Evolutionary conservation across 2,113 vertebrate genomes (phyloP).

Genomic region (Eonycteris spelaea): DNA sequence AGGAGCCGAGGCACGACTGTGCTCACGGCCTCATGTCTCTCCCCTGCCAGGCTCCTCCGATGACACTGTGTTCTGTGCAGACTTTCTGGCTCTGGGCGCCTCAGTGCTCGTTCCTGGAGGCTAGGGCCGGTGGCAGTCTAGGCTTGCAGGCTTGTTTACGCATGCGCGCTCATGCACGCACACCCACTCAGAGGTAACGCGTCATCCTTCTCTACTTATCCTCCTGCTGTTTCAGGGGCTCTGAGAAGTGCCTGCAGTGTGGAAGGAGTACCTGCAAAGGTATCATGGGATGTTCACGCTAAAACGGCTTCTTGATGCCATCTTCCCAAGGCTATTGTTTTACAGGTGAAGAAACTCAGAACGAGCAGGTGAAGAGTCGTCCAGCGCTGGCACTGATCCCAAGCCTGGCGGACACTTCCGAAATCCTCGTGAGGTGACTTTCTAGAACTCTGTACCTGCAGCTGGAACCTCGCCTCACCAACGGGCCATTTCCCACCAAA

Average conservation of each 20-base stretch:
- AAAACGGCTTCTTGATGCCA: background rate
- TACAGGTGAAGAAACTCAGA: background rate
- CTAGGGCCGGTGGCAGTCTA: background rate
- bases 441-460: background rate
- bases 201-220: conserved; percentile 62
- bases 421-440: background rate
- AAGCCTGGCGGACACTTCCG: background rate
- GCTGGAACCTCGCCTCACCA: background rate
- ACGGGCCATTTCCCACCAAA: background rate
- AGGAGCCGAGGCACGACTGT: background rate
- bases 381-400: accelerated
- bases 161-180: background rate
- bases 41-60: conserved; percentile 22
- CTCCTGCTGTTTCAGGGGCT: conserved; percentile 52
- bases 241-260: conserved; percentile 1
- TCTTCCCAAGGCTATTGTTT: background rate
- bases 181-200: background rate
- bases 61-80: background rate
- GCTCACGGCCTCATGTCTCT: background rate
- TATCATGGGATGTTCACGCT: background rate
- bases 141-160: background rate
- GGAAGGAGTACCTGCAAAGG: background rate
- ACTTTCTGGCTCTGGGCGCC: background rate
- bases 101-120: background rate
- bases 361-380: background rate